Base-by-base conservation (phyloP, 2,888 invertebrate species). In the Pyrgus malvae region DNA sequence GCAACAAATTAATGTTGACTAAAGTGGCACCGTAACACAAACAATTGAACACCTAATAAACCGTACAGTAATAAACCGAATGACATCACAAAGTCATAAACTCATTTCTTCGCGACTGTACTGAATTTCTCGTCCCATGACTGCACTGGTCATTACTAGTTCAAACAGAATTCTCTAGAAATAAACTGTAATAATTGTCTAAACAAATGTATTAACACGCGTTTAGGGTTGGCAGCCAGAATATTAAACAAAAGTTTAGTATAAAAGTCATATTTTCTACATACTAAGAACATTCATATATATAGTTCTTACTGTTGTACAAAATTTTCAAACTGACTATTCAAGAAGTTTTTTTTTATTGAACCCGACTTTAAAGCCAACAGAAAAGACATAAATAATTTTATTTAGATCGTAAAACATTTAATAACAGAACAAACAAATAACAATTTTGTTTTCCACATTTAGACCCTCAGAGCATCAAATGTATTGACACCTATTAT, bases 51-150 rank as follows among this genome's bases (percentile, higher is more conserved):
- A 6, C 12, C 25, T 45, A 45, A 37, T 37, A 53, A 53, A 44
- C 21, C 29, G 33, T 21, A 11, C 19, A 45, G 25, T 9, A 38
- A 53, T 38, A 45, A 37, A 38, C 11, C 27, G 27, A 42, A 51
- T 45, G 51, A 45, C 37, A 29, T 45, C 44, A 45, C 38, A 53
- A 44, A 53, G 17, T 44, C 35, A 45, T 45, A 53, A 44, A 53
- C 25, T 44, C 35, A 44, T 51, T 51, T 37, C 51, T 27, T 12
- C 35, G 19, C 42, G 44, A 51, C 44, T 35, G 9, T 27, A 19
- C 42, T 44, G 35, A 25, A 51, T 50, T 25, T 44, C 42, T 35
- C 17, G 33, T 11, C 21, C 27, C 25, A 25, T 16, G 31, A 42
- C 42, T 19, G n/a, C n/a, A 37, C 42, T 44, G 19, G 27, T 35